Evolutionary conservation across 53 echinoderm and acorn worm species (phyloP).

Genomic region (Henricia sp.): DNA sequence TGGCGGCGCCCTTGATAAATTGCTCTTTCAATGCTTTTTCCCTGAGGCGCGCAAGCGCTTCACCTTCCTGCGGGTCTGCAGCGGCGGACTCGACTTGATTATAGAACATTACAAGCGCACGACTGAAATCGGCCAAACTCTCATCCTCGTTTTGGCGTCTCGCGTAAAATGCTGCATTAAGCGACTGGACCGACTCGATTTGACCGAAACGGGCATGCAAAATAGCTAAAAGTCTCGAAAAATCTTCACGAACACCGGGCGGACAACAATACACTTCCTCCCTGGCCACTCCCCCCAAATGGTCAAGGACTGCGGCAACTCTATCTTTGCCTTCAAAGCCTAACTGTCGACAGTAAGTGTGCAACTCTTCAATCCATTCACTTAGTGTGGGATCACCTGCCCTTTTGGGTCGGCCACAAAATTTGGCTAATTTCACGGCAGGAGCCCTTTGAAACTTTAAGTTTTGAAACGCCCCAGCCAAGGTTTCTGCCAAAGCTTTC

Average conservation of each 20-base stretch:
- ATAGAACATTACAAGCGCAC: constrained; percentile 29
- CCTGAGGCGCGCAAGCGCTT: constrained; percentile 15
- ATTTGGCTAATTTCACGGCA: constrained; percentile 18
- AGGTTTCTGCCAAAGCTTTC: constrained; percentile 14
- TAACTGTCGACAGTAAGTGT: constrained; percentile 4
- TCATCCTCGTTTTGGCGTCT: constrained; percentile 32
- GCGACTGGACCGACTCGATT: constrained; percentile 28
- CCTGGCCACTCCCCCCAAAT: constrained; percentile 42
- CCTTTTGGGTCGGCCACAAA: constrained; percentile 6
- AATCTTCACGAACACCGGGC: neutral
- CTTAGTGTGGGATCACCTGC: constrained; percentile 23
- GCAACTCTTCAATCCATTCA: constrained; percentile 59
- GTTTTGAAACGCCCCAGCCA: constrained; percentile 29
- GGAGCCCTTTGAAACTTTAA: constrained; percentile 35
- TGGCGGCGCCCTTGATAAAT: constrained; percentile 41
- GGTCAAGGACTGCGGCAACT: constrained; percentile 41
- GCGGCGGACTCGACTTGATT: constrained; percentile 9
- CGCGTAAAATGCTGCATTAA: constrained; percentile 39
- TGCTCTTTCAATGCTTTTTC: constrained; percentile 44
- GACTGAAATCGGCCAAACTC: constrained; percentile 43
- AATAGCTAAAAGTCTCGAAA: neutral
- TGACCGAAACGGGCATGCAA: constrained; percentile 30
- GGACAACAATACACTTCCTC: constrained; percentile 44
- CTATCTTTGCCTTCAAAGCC: constrained; percentile 1
- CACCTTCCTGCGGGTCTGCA: constrained; percentile 2